phyloP scores from a whole-genome alignment of 2,888 invertebrate genomes.

The Tyria jacobaeae region DNA sequence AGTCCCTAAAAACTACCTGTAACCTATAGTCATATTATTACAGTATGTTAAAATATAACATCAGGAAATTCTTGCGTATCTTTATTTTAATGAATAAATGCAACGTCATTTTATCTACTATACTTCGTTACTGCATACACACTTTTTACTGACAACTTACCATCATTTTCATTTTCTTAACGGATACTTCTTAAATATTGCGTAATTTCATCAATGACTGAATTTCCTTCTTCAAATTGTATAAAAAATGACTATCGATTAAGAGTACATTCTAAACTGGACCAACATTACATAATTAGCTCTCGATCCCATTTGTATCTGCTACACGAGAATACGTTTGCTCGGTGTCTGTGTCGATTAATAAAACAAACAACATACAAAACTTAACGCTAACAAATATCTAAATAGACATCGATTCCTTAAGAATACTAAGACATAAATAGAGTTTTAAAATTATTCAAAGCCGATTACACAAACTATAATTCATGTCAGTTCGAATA shows the following conservation, averaged over 20 bases:
- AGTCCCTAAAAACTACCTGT: not conserved
- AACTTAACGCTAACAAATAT: constrained; percentile 49
- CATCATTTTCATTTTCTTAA: constrained; percentile 11
- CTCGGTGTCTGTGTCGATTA: constrained; percentile 65
- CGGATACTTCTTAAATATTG: constrained; percentile 21
- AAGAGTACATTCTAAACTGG: constrained; percentile 57
- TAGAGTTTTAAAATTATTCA: constrained; percentile 45
- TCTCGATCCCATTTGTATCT: constrained; percentile 63
- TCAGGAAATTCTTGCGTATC: no score
- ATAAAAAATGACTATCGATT: constrained; percentile 60
- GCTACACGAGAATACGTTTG: constrained; percentile 65
- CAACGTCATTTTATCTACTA: not conserved
- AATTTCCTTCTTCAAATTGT: constrained; percentile 49
- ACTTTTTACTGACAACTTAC: not conserved
- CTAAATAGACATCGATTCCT: constrained; percentile 45
- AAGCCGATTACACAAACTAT: constrained; percentile 49
- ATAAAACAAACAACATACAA: constrained; percentile 64
- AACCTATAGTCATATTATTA: no score
- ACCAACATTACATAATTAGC: constrained; percentile 66
- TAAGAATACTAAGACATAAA: constrained; percentile 34
- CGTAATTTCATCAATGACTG: constrained; percentile 29
- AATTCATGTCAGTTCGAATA: constrained; percentile 32
- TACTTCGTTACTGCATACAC: not conserved
- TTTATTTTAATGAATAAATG: not conserved
- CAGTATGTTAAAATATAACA: not conserved